Evolutionary conservation across 1,140 invertebrate species (phyloP), one percentile per base, ranked within the genome.

Genomic region (Achatina immaculata): DNA sequence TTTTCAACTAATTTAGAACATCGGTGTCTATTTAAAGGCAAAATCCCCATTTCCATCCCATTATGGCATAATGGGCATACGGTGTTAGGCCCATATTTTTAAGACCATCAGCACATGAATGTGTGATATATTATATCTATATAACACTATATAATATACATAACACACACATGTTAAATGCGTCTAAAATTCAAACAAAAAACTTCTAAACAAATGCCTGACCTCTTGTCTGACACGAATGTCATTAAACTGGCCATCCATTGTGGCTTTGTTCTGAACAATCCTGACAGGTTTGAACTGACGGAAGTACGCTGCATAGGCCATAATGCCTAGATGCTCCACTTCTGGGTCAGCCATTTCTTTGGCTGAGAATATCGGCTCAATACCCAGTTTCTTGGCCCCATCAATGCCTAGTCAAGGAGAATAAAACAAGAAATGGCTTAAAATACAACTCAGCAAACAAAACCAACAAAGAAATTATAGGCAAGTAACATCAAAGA

Each of bases 321-420:
- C 96, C 97, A 98, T 98, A 81, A 98, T 96, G 9, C 96, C 97
- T 83, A 99, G 93, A 93, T 98, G 97, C 89, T 99, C 97, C 1
- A 97, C 96, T 89, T 98, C 95, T 72, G 95, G 95, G 90, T 97
- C 96, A 68, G 96, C 95, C 95, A 99, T 96, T 88, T 99, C 97
- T 90, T 96, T 96, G 7, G 97, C 95, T 85, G 96, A 95, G 45
- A 99, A 89, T 62, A 98, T 94, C 38, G 96, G 96, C 86, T 97
- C 95, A 6, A 98, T 95, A 28, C 97, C 96, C 11, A 92, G 82
- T 14, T 78, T 77, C 66, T 84, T 84, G 14, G 88, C 91, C n/a
- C 85, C 89, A 43, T 91, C 88, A 51, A 92, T 86, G 65, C 87
- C 92, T 92, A 24, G 4, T 3, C 2, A 71, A n/a, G 16, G 65